Evolutionary conservation across 2,888 invertebrate genomes (phyloP).

Genomic region (Idaea straminata): DNA sequence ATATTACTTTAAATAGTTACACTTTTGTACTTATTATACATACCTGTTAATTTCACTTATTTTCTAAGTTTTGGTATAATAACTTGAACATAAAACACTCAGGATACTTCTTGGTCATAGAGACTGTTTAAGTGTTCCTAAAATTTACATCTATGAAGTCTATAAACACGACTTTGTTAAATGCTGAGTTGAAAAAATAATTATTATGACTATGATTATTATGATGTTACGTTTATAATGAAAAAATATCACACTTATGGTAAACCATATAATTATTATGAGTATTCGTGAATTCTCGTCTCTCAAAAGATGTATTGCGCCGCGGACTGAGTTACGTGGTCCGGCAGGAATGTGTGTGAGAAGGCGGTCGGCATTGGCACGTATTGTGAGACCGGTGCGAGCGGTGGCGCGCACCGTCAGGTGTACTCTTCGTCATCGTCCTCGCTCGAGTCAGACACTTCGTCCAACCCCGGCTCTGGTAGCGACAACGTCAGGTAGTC

Average conservation of each 20-base stretch:
- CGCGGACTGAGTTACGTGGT: slow-evolving; percentile 30
- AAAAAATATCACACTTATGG: slow-evolving; percentile 50
- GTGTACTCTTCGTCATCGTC: slow-evolving; percentile 68
- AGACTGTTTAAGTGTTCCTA: not conserved
- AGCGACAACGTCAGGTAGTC: slow-evolving; percentile 80
- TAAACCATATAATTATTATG: slow-evolving; percentile 22
- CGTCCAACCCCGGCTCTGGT: slow-evolving; percentile 63
- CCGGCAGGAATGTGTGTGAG: slow-evolving; percentile 57
- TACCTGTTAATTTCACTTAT: not conserved
- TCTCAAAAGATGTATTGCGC: slow-evolving; percentile 47
- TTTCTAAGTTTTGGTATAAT: not conserved
- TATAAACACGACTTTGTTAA: not conserved
- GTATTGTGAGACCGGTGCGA: slow-evolving; percentile 47
- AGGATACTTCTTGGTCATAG: no score
- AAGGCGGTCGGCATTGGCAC: slow-evolving; percentile 48
- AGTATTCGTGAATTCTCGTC: slow-evolving; percentile 15
- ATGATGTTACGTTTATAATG: slow-evolving; percentile 25
- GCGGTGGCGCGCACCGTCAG: slow-evolving; percentile 49
- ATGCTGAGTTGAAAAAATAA: not conserved
- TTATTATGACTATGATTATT: not conserved
- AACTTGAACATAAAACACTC: not conserved
- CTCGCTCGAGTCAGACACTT: slow-evolving; percentile 57
- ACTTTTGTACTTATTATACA: not conserved
- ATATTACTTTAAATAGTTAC: not conserved
- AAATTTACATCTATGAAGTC: not conserved